Evolutionary conservation across 2,113 vertebrate species (phyloP), one percentile per base, ranked within the genome.

Genomic region (Hippoglossus stenolepis): DNA sequence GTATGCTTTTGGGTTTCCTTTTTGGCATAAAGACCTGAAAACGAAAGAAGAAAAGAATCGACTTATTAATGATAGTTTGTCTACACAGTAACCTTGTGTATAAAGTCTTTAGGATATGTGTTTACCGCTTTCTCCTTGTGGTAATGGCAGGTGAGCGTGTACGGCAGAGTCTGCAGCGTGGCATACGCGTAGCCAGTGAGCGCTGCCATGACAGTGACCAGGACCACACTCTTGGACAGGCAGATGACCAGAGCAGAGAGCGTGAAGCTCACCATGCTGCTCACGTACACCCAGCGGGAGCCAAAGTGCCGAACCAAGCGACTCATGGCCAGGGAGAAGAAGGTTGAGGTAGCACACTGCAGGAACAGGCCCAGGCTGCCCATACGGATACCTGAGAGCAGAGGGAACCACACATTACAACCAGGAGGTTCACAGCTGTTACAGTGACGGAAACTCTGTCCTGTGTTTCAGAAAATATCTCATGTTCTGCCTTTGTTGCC

Each of bases 281-380:
- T 93, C 85, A 95, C 51, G 85, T 95, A 95, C 75, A 95, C 87
- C 74, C 75, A 79, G 4, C 94, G 90, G 0, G 92, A 93, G 31
- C 95, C 95, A 3, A 95, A 93, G 3, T 73, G 82, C 15, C 77
- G 79, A 73, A 95, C 93, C 87, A 95, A 53, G 1, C 90, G 90
- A 72, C 92, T 94, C 94, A 95, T 95, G 53, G 86, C 63, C 80
- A 95, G 82, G 38, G 95, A 95, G 91, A 94, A 95, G 75, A 95
- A 85, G 69, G 94, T 95, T 79, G 95, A 95, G 90, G 94, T 95
- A 88, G 93, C 92, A 71, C 94, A 95, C 81, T 95, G 95, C 75
- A 95, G 84, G 82, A 95, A 95, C 26, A 95, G 89, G n/a, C 95
- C 95, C 79, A 95, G 85, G 43, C 95, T 95, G 75, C 95, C 95